Evolutionary conservation across 1,140 invertebrate genomes (phyloP).

Genomic region (Sycophila sp.): DNA sequence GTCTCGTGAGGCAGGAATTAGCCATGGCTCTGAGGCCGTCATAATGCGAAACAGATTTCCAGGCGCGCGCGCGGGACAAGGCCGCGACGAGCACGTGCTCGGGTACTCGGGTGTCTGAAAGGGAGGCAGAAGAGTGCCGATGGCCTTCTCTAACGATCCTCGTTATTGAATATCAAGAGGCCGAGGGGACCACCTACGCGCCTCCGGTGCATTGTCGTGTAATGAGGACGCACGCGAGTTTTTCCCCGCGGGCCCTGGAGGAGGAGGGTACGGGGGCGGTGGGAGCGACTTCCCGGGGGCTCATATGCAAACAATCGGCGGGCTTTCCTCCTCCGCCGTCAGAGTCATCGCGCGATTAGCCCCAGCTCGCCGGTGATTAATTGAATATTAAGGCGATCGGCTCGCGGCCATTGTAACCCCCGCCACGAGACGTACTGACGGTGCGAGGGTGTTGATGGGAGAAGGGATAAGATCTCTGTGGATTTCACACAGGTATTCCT

Average conservation of each 20-base stretch:
- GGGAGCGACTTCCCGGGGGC: background rate
- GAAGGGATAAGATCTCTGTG: background rate
- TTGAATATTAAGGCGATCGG: background rate
- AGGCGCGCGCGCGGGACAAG: background rate
- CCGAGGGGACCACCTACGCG: background rate
- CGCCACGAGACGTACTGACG: no score
- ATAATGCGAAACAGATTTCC: conserved; percentile 34
- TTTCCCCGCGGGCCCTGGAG: background rate
- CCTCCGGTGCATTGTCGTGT: background rate
- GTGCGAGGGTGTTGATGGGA: background rate
- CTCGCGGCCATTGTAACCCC: no score
- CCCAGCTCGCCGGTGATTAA: background rate
- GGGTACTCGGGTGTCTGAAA: conserved; percentile 61
- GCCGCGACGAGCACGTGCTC: conserved; percentile 57
- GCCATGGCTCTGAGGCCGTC: background rate
- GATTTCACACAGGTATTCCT: no score
- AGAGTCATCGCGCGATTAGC: background rate
- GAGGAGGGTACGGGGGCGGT: no score
- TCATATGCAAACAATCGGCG: background rate
- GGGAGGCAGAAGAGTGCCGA: conserved; percentile 39
- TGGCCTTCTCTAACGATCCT: conserved; percentile 55
- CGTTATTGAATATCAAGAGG: conserved; percentile 62
- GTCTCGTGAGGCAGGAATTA: background rate
- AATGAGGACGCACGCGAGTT: background rate
- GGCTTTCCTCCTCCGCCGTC: background rate